phyloP scores from a whole-genome alignment of 2,113 vertebrate species.

The Potamarius usumacintae region DNA sequence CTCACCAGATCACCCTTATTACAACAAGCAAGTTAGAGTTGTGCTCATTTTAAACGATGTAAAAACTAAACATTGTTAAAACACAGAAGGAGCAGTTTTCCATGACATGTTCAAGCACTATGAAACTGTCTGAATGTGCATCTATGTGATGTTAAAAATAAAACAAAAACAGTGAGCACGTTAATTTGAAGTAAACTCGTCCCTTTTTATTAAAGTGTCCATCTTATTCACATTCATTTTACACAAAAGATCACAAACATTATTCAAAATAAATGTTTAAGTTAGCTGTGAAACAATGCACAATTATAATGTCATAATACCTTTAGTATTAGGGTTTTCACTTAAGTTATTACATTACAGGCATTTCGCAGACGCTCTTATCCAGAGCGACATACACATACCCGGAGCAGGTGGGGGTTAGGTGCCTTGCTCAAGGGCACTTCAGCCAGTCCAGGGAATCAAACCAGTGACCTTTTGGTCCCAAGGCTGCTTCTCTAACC shows the following conservation, averaged over 20 bases:
- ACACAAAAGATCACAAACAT: neutral
- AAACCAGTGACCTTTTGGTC: too few relatives aligned
- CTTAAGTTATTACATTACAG: neutral
- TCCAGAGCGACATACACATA: too few relatives aligned
- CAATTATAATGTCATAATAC: neutral
- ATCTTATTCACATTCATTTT: neutral
- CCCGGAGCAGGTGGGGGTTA: too few relatives aligned
- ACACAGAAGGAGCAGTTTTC: neutral
- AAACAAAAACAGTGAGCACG: neutral
- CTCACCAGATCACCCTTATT: neutral
- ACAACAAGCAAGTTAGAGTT: neutral
- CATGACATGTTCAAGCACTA: neutral
- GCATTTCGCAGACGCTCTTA: too few relatives aligned
- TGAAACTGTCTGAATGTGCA: neutral
- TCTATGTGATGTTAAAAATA: neutral
- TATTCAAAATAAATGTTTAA: neutral
- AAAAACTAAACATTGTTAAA: neutral
- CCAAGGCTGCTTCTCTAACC: too few relatives aligned
- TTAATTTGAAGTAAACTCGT: neutral
- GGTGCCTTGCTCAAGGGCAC: too few relatives aligned
- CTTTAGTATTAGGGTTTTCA: neutral
- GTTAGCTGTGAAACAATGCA: neutral
- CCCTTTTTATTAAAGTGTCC: slow-evolving; percentile 1
- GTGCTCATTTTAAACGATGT: neutral
- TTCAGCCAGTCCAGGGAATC: too few relatives aligned